These are phyloP conservation scores for Leptinotarsa texana DNA, from an alignment of 1,140 invertebrate genomes.

Conservation along the genomic window DNA sequence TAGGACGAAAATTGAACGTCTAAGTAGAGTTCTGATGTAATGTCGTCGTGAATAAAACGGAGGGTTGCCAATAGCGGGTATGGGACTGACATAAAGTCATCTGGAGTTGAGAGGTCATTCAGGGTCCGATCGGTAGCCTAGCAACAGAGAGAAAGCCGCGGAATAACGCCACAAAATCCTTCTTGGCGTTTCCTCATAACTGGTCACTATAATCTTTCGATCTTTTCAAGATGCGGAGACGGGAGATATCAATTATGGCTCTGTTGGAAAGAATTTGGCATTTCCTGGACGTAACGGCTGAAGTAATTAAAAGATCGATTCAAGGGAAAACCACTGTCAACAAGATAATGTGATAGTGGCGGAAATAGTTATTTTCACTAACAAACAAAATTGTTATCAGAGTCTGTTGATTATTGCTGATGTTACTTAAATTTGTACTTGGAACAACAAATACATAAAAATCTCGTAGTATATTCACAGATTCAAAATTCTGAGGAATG, in stretches of 20 bases:
- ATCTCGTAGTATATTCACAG: too few relatives aligned
- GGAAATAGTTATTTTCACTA: too few relatives aligned
- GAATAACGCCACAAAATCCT: slow-evolving; percentile 16
- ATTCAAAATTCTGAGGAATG: too few relatives aligned
- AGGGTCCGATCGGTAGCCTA: slow-evolving; percentile 43
- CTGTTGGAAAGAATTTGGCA: background rate
- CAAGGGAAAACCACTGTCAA: too few relatives aligned
- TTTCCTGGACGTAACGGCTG: background rate
- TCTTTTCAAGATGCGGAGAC: background rate
- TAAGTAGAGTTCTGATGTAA: background rate
- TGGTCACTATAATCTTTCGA: slow-evolving; percentile 9
- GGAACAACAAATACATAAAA: too few relatives aligned
- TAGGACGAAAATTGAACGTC: slow-evolving; percentile 12
- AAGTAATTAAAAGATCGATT: too few relatives aligned
- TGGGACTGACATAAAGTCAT: slow-evolving; percentile 45
- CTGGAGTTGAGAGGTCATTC: slow-evolving; percentile 49
- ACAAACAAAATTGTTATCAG: too few relatives aligned
- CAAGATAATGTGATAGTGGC: too few relatives aligned
- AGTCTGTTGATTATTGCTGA: too few relatives aligned
- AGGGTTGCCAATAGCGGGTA: background rate
- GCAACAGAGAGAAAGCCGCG: slow-evolving; percentile 35
- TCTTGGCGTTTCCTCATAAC: slow-evolving; percentile 20
- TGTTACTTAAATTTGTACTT: too few relatives aligned
- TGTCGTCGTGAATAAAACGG: background rate
- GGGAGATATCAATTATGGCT: slow-evolving; percentile 4